Conservation (phyloP, 2,888 invertebrate genomes). For the Drosophila infuscata region DNA sequence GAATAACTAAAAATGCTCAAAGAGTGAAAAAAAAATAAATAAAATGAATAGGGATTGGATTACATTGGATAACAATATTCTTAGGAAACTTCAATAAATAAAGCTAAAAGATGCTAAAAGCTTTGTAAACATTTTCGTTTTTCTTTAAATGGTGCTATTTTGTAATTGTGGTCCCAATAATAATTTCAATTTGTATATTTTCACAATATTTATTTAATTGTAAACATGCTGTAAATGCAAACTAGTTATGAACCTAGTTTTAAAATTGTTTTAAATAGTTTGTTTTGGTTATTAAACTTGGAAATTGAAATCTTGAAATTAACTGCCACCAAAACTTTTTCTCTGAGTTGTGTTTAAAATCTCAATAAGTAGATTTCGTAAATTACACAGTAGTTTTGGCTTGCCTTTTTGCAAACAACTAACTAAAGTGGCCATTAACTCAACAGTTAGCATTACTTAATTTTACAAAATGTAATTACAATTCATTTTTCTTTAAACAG, state of each 20-base stretch:
- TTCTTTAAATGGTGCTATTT: not conserved
- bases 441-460: conserved; percentile 36
- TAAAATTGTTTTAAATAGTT: not conserved
- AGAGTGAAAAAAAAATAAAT: not conserved
- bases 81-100: not conserved
- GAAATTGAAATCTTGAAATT: conserved; percentile 7
- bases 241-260: not conserved
- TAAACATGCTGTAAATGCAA: conserved; percentile 7
- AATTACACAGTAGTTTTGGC: conserved; percentile 12
- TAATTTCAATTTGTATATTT: conserved; percentile 3
- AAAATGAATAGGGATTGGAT: not conserved
- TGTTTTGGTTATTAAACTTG: not conserved
- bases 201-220: conserved; percentile 17
- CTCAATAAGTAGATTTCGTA: conserved; percentile 22
- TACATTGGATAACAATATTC: not conserved
- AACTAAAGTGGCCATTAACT: conserved; percentile 33
- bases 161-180: not conserved
- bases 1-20: not conserved
- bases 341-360: not conserved
- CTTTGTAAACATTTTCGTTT: not conserved
- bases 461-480: conserved; percentile 58
- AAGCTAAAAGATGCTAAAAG: not conserved
- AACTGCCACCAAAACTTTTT: not conserved
- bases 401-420: conserved; percentile 13
- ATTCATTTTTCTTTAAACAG: conserved; percentile 54